Base-by-base conservation (phyloP, 1,140 invertebrate species). In the Mamestra configurata region DNA sequence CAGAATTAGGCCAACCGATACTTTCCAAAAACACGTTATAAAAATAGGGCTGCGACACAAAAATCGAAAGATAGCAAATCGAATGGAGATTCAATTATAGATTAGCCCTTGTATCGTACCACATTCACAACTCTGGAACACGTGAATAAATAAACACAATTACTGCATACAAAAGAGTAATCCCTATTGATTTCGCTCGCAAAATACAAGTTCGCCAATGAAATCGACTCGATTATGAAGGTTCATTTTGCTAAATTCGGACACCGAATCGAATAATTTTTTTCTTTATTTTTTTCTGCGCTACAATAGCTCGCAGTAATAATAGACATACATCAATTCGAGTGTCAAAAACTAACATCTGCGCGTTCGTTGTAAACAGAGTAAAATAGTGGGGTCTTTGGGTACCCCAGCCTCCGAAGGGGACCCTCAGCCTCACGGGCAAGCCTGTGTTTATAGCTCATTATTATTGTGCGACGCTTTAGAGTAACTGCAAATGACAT, bases 331-430 rank as follows among this genome's bases (percentile, higher is more conserved):
- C 93, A 95, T 95, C 93, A 95, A 95, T 92, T 93, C 87, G 85
- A 92, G 92, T 95, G 93, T 95, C 93, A 95, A 93, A 95, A 94
- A 95, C 92, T 93, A 94, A 94, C 93, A 95, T 95, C 93, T 95
- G 93, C 93, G 92, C 91, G 81, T 89, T 89, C 90, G 89, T 88
- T 90, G 89, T 91, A 94, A 91, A 93, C 91, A 93, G 68, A 86
- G 88, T 89, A 88, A 89, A 91, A 91, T 89, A 89, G 86, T 84
- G 77, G 79, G 79, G 82, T 77, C 49, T 72, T n/a, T 86, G 90
- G 89, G 84, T 82, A 57, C 40, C 75, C 80, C 86, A 91, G 84
- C 84, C 89, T 93, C 89, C 92, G 92, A 88, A 86, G 88, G 93
- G 92, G 91, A 88, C 84, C 79, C 82, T 55, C 46, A 71, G 66